These are phyloP conservation scores for Stichodactyla mertensii DNA, from an alignment of 64 coral and sea anemone species.

Conservation along the genomic window DNA sequence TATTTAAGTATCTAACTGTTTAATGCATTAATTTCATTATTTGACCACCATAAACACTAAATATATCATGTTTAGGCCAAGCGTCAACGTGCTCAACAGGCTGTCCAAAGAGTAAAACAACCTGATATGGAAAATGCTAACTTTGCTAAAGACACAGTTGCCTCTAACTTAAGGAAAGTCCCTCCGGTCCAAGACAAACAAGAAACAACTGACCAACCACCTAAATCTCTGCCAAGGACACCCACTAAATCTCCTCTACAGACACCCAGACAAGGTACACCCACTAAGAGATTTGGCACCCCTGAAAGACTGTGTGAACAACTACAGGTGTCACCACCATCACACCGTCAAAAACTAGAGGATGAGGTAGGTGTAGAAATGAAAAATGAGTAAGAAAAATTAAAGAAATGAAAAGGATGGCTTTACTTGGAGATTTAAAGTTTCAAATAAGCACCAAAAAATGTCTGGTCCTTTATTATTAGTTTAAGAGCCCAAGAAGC, in stretches of 20 bases:
- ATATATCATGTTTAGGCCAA: constrained; percentile 26
- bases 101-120: constrained; percentile 48
- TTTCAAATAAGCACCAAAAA: too few relatives aligned
- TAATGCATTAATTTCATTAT: background rate
- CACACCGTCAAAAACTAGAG: constrained; percentile 48
- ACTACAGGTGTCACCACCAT: constrained; percentile 31
- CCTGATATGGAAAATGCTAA: constrained; percentile 39
- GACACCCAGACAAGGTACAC: constrained; percentile 9
- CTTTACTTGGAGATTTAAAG: too few relatives aligned
- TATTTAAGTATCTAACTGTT: background rate
- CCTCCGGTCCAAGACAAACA: constrained; percentile 35
- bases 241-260: constrained; percentile 23
- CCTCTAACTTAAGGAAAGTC: constrained; percentile 72
- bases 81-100: constrained; percentile 49
- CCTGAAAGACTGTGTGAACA: constrained; percentile 25
- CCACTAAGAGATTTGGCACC: constrained; percentile 18
- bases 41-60: background rate
- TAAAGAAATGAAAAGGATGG: background rate
- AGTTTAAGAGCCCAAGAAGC: constrained; percentile 34
- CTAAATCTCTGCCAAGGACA: constrained; percentile 41
- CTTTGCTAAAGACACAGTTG: constrained; percentile 79
- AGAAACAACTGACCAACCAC: background rate
- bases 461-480: too few relatives aligned
- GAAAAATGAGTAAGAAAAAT: background rate
- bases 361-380: constrained; percentile 38